These are phyloP conservation scores for Diachasma alloeum DNA, from an alignment of 1,140 invertebrate species.

Conservation along the genomic window DNA sequence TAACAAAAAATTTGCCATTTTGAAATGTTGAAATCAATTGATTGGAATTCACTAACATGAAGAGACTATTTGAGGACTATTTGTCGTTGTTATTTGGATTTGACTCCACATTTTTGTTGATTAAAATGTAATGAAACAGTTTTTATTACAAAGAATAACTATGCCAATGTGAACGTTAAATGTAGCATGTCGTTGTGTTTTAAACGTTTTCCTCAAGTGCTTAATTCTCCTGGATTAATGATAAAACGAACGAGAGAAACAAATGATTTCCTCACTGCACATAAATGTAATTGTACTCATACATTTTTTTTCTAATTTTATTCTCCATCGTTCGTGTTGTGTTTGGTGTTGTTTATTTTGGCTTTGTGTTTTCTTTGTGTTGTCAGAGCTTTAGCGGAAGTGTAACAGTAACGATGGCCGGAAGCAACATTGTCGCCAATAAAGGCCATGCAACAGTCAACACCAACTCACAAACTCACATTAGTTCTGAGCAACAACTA, in stretches of 20 bases:
- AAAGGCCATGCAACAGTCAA: constrained; percentile 65
- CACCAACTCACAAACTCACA: constrained; percentile 69
- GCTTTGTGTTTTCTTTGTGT: constrained; percentile 67
- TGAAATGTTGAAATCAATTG: not conserved
- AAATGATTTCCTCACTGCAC: not conserved
- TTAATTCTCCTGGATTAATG: not conserved
- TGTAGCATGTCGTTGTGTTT: constrained; percentile 61
- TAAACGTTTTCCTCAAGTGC: not conserved
- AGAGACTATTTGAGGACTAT: not conserved
- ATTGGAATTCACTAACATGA: not conserved
- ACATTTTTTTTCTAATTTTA: constrained; percentile 12
- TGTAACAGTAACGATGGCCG: constrained; percentile 76
- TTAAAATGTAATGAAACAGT: not conserved
- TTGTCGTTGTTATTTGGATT: not conserved
- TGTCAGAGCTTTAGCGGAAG: constrained; percentile 82
- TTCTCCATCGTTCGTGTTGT: constrained; percentile 54
- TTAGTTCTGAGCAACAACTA: constrained; percentile 66
- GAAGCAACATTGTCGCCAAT: constrained; percentile 74
- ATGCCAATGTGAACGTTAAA: constrained; percentile 57
- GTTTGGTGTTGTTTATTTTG: constrained; percentile 66
- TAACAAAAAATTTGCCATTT: not conserved
- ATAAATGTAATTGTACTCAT: constrained; percentile 1
- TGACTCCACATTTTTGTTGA: not conserved
- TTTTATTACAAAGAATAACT: not conserved
- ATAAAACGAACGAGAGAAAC: not conserved